Evolutionary conservation across 2,888 invertebrate species (phyloP).

Genomic region (Pandemis cinnamomeana): DNA sequence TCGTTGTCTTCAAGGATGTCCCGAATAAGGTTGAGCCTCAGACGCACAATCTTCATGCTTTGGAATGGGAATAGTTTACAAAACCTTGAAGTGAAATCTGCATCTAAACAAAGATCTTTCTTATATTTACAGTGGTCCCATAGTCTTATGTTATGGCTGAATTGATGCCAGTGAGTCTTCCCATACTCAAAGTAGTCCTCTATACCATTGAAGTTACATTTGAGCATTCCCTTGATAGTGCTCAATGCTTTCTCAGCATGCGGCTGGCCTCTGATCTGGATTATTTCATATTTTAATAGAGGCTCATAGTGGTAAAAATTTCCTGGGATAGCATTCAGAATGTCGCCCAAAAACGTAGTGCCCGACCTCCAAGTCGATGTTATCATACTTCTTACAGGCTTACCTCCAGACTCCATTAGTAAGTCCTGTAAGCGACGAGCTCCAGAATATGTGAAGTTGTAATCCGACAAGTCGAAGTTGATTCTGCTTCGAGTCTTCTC

Average conservation of each 20-base stretch:
- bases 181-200: slow-evolving; percentile 91
- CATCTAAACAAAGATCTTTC: slow-evolving; percentile 78
- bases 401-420: slow-evolving; percentile 88
- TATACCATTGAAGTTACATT: slow-evolving; percentile 90
- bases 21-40: slow-evolving; percentile 89
- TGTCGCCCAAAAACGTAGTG: slow-evolving; percentile 94
- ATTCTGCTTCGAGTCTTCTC: slow-evolving; percentile 71
- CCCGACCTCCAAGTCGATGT: slow-evolving; percentile 96
- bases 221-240: slow-evolving; percentile 88
- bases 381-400: slow-evolving; percentile 90
- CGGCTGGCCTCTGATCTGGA: slow-evolving; percentile 91
- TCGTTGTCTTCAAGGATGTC: slow-evolving; percentile 88
- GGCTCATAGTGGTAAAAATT: slow-evolving; percentile 97
- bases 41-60: slow-evolving; percentile 93
- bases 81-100: slow-evolving; percentile 89
- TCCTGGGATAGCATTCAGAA: slow-evolving; percentile 92
- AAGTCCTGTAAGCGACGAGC: slow-evolving; percentile 86
- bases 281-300: slow-evolving; percentile 91
- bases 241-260: slow-evolving; percentile 87
- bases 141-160: slow-evolving; percentile 92
- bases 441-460: slow-evolving; percentile 70
- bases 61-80: slow-evolving; percentile 95
- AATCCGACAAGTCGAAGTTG: slow-evolving; percentile 69
- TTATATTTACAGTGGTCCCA: slow-evolving; percentile 91
- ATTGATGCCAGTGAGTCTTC: slow-evolving; percentile 90